phyloP scores from a whole-genome alignment of 2,113 vertebrate genomes.

The Menura novaehollandiae region DNA sequence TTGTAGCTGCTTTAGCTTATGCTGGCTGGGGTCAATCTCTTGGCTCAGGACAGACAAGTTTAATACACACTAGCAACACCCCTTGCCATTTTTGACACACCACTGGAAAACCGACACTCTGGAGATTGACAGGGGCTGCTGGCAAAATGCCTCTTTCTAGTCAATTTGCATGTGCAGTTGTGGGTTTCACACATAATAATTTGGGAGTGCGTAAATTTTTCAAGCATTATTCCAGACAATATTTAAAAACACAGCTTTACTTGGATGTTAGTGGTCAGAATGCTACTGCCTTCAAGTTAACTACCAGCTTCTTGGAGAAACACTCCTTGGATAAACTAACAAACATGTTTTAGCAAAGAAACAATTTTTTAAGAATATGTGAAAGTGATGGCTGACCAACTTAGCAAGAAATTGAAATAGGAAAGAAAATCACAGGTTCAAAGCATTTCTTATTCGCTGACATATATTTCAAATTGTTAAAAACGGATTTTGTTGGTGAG shows the following conservation, averaged over 20 bases:
- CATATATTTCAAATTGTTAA: not conserved
- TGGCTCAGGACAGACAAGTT: slow-evolving; percentile 22
- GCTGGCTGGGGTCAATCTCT: slow-evolving; percentile 4
- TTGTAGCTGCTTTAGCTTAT: not conserved
- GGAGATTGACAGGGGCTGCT: slow-evolving; percentile 9
- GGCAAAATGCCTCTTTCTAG: slow-evolving; percentile 20
- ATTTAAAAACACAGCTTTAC: slow-evolving; percentile 25
- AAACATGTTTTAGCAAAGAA: not conserved
- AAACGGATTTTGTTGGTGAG: not conserved
- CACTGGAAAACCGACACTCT: slow-evolving; percentile 37
- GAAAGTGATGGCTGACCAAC: not conserved
- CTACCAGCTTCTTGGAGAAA: not conserved
- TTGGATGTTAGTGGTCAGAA: not conserved
- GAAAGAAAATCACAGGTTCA: not conserved
- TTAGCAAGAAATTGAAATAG: not conserved
- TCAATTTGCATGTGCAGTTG: slow-evolving; percentile 56
- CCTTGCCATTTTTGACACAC: slow-evolving; percentile 48
- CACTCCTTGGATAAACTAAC: not conserved
- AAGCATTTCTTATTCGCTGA: not conserved
- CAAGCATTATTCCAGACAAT: slow-evolving; percentile 19
- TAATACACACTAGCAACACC: not conserved
- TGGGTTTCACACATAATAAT: slow-evolving; percentile 61
- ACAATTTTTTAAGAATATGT: not conserved
- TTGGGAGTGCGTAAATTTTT: slow-evolving; percentile 39
- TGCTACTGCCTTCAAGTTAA: not conserved